Evolutionary conservation across 2,888 invertebrate species (phyloP).

Genomic region (Xestoiulus laeticollis): DNA sequence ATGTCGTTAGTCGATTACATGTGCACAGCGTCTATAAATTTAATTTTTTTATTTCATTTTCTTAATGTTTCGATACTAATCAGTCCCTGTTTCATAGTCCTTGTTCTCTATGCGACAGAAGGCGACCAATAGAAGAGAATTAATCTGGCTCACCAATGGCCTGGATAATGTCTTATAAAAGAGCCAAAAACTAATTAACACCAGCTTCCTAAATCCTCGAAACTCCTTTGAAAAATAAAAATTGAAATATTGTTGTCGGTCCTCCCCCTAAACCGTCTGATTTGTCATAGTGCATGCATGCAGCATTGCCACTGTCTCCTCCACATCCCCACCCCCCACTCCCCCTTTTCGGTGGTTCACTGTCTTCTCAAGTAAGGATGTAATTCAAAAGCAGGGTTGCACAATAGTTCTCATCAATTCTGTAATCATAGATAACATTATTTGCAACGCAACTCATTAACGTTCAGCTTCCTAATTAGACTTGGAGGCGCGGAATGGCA

Average conservation of each 20-base stretch:
- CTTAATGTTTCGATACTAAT: neutral
- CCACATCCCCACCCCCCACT: neutral
- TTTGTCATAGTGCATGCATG: neutral
- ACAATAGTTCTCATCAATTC: slow-evolving; percentile 26
- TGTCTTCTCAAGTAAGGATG: slow-evolving; percentile 1
- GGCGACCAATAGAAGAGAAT: neutral
- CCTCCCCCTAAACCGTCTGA: neutral
- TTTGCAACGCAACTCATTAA: slow-evolving; percentile 26
- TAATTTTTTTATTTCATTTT: neutral
- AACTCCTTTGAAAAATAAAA: slow-evolving; percentile 26
- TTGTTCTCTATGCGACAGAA: neutral
- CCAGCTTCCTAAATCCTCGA: slow-evolving; percentile 6
- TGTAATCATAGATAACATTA: slow-evolving; percentile 26
- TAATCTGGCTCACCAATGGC: slow-evolving; percentile 12
- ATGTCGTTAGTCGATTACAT: neutral
- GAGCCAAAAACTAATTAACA: slow-evolving; percentile 20
- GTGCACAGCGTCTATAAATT: neutral
- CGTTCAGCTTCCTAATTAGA: slow-evolving; percentile 26
- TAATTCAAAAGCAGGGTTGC: neutral
- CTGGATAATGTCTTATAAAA: slow-evolving; percentile 26
- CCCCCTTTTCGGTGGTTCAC: neutral
- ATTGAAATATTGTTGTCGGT: slow-evolving; percentile 7
- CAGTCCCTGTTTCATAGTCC: neutral
- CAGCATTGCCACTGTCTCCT: neutral
- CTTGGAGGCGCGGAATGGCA: neutral